phyloP scores from a whole-genome alignment of 2,888 invertebrate species.

The Diarsia dahlii region DNA sequence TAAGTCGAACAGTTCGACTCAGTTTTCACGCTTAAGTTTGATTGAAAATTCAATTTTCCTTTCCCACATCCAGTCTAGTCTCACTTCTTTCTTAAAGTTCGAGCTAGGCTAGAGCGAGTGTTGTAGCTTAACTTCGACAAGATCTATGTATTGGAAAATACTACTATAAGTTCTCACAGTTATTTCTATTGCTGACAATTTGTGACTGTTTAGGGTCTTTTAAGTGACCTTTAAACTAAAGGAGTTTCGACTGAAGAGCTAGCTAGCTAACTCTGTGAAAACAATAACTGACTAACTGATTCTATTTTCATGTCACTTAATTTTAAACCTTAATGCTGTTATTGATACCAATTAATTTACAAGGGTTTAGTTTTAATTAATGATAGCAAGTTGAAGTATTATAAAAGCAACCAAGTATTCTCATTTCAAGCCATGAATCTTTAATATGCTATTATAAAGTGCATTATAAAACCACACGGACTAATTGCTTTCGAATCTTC shows the following conservation, averaged over 20 bases:
- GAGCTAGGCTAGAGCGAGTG: conserved; percentile 16
- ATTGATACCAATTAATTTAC: conserved; percentile 12
- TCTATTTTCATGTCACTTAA: conserved; percentile 3
- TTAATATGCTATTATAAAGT: conserved; percentile 33
- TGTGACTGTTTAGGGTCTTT: background rate
- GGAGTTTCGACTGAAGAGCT: background rate
- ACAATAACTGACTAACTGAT: background rate
- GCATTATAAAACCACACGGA: conserved; percentile 20
- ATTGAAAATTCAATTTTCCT: conserved; percentile 55
- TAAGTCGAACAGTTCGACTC: conserved; percentile 19
- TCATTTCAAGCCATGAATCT: conserved; percentile 26
- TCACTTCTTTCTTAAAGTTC: conserved; percentile 24
- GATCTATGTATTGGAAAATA: conserved; percentile 17
- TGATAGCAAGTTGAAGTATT: conserved; percentile 2
- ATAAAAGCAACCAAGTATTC: conserved; percentile 8
- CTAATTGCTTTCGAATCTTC: conserved; percentile 47
- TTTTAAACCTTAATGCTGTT: conserved; percentile 10
- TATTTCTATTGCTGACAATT: background rate
- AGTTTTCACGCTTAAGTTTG: conserved; percentile 35
- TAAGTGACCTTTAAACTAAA: background rate
- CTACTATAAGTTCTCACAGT: background rate
- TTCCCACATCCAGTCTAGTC: conserved; percentile 20
- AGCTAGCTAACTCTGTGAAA: conserved; percentile 1
- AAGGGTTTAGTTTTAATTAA: background rate
- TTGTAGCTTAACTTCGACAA: conserved; percentile 15